Percentiles rank a stretch among this genome's conserved stretches.
phyloP scores from a whole-genome alignment of 2,888 invertebrate species.

The Lamellibrachia columna region DNA sequence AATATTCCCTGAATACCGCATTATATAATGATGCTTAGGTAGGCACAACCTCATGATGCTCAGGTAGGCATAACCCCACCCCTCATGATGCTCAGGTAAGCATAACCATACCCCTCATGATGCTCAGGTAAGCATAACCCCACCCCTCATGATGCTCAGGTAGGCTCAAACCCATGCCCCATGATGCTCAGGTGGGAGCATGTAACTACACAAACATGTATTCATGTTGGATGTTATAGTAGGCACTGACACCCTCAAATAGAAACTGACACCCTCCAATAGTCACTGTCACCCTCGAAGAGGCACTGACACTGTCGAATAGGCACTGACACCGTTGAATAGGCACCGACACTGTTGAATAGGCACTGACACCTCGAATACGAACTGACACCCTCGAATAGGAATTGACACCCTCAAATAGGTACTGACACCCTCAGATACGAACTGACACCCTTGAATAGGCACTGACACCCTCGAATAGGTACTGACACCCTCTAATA shows the following conservation, averaged over 20 bases:
- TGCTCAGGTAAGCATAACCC: neutral
- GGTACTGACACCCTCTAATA: neutral
- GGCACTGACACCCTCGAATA: neutral
- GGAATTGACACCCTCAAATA: neutral
- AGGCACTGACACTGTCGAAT: neutral
- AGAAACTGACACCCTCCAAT: too few relatives aligned
- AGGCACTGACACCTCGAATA: neutral
- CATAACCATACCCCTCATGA: neutral
- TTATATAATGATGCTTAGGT: neutral
- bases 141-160: neutral
- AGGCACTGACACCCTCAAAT: neutral
- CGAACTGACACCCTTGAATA: neutral
- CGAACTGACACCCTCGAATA: neutral
- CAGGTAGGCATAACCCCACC: neutral
- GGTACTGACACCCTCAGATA: neutral
- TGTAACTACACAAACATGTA: neutral
- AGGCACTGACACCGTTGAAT: neutral
- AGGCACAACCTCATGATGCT: neutral
- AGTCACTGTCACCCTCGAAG: too few relatives aligned
- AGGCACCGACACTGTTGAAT: neutral
- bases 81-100: neutral
- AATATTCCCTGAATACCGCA: too few relatives aligned
- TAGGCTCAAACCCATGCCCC: neutral
- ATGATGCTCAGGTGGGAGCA: neutral
- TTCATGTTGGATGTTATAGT: neutral